These are phyloP conservation scores for Botia almorhae DNA, from an alignment of 2,797 vertebrate genomes.

Conservation along the genomic window DNA sequence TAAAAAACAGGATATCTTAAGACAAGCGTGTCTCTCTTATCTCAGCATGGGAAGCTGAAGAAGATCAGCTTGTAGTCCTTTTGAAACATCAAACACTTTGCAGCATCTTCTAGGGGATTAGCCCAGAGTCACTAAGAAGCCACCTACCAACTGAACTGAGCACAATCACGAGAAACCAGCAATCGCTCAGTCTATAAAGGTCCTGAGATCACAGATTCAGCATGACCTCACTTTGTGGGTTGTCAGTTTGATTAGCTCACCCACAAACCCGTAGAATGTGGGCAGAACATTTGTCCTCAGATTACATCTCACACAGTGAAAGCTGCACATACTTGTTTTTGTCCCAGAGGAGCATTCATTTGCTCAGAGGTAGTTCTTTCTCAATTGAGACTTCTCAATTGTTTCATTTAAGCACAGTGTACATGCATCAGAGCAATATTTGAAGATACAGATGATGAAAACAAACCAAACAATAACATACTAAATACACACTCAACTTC, in stretches of 20 bases:
- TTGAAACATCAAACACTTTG: constrained; percentile 54
- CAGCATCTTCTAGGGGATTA: constrained; percentile 42
- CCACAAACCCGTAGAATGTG: constrained; percentile 17
- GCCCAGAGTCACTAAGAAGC: constrained; percentile 28
- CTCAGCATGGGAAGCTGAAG: constrained; percentile 40
- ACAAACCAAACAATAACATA: neutral
- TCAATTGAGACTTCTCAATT: neutral
- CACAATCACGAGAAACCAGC: constrained; percentile 24
- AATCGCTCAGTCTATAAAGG: constrained; percentile 24
- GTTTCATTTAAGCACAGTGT: neutral
- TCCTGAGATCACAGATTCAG: constrained; percentile 16
- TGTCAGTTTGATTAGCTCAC: constrained; percentile 33
- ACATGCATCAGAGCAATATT: neutral
- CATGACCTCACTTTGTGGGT: constrained; percentile 6
- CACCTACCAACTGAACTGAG: constrained; percentile 30
- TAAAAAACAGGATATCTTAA: constrained; percentile 18
- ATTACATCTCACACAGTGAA: constrained; percentile 5
- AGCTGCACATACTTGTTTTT: constrained; percentile 4
- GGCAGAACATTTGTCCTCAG: constrained; percentile 14
- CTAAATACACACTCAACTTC: neutral
- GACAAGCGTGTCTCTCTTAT: constrained; percentile 32
- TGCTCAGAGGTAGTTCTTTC: neutral
- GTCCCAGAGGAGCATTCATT: neutral
- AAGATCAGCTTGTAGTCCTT: constrained; percentile 44
- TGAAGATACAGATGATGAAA: neutral